phyloP scores from a whole-genome alignment of 2,888 invertebrate genomes.

The Notodonta dromedarius region DNA sequence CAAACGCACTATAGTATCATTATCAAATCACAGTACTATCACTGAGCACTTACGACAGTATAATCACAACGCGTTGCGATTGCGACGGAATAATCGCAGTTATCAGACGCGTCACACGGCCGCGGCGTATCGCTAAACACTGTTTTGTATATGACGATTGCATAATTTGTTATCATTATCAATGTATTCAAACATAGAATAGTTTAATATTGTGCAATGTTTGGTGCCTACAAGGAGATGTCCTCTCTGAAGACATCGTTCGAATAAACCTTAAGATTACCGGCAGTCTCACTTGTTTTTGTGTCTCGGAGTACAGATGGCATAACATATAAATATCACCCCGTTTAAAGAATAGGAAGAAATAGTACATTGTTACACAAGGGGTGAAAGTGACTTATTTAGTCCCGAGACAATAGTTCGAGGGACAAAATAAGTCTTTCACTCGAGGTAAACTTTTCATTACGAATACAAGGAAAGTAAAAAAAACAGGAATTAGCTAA shows the following conservation, averaged over 20 bases:
- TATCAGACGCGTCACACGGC: slow-evolving; percentile 30
- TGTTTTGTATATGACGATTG: slow-evolving; percentile 37
- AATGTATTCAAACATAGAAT: slow-evolving; percentile 27
- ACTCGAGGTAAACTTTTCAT: too few relatives aligned
- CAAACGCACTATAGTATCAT: not conserved
- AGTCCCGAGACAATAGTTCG: too few relatives aligned
- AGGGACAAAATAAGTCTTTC: too few relatives aligned
- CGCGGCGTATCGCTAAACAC: slow-evolving; percentile 39
- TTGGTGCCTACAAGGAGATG: slow-evolving; percentile 20
- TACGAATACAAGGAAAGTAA: too few relatives aligned
- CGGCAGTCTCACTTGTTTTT: too few relatives aligned
- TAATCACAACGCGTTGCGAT: not conserved
- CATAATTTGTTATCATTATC: slow-evolving; percentile 32
- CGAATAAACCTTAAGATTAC: too few relatives aligned
- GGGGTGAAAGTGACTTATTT: too few relatives aligned
- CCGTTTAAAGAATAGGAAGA: too few relatives aligned
- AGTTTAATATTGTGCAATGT: slow-evolving; percentile 6
- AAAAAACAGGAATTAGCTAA: too few relatives aligned
- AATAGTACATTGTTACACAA: too few relatives aligned
- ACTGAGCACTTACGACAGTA: not conserved
- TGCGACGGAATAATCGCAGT: slow-evolving; percentile 4
- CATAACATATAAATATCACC: too few relatives aligned
- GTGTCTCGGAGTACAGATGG: too few relatives aligned
- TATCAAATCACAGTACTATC: not conserved
- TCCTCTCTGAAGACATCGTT: slow-evolving; percentile 13